Base-by-base conservation (phyloP, 1,140 invertebrate genomes). In the Danaus melanippus region DNA sequence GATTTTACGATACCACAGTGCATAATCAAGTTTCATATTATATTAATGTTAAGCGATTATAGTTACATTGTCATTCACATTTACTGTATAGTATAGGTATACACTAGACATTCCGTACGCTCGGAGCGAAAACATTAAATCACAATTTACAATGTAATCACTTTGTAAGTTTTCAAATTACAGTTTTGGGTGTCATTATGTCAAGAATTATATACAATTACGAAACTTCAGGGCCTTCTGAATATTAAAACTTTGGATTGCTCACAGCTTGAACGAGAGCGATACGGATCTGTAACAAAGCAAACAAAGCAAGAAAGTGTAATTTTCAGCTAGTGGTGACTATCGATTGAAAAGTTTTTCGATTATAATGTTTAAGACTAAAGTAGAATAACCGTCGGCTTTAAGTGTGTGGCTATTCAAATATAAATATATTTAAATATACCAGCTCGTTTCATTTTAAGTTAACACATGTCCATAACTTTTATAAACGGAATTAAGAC, bases 311-410 rank as follows among this genome's bases (percentile, higher is more conserved):
- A 71, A 69, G 68, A 60, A 70, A 67, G 65, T 59, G 69, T 81
- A 79, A 82, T 79, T 79, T 82, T 71, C 66, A 65, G 60, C 60
- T 68, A 67, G 76, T 76, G 60, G 62, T 67, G 59, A 62, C 67
- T 66, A 76, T 82, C 79, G 76, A 71, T 71, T 69, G 60, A 76
- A 82, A 84, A 85, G 62, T 85, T 85, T 85, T 85, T 79, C 82
- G 82, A 85, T 85, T 85, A 81, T 32, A 32, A 32, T 32, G 21
- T 32, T 32, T 32, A 32, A 32, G 2, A 32, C 21, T 32, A 8
- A 32, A 32, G 6, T 32, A 32, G 21, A 32, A 32, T 32, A 32
- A 32, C 7, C 6, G 6, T 32, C 6, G 21, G 21, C 21, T 32
- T 32, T 32, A 7, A 32, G 21, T 32, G 21, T 32, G 21, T 32